Evolutionary conservation across 1,140 invertebrate species (phyloP).

Genomic region (Panulirus ornatus): DNA sequence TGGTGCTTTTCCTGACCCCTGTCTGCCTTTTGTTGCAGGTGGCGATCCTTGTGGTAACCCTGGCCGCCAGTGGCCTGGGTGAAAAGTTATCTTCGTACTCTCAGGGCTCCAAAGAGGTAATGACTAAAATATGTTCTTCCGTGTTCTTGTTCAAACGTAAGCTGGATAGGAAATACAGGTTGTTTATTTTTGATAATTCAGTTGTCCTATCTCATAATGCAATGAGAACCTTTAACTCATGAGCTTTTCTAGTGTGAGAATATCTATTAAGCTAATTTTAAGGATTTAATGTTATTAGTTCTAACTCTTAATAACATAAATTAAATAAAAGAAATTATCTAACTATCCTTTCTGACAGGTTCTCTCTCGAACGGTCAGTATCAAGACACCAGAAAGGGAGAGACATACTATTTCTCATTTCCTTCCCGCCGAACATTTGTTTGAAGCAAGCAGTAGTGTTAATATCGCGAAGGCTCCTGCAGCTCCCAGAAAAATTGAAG

Average conservation of each 20-base stretch:
- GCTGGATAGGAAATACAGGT: too few relatives aligned
- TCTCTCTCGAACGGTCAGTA: constrained; percentile 32
- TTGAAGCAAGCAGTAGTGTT: constrained; percentile 47
- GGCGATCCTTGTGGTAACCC: constrained; percentile 11
- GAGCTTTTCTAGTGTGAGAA: too few relatives aligned
- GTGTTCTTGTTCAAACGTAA: too few relatives aligned
- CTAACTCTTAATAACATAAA: too few relatives aligned
- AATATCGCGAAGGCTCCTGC: constrained; percentile 27
- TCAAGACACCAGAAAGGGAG: constrained; percentile 33
- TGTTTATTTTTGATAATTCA: too few relatives aligned
- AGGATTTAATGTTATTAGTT: too few relatives aligned
- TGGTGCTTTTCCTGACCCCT: not conserved
- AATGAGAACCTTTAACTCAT: too few relatives aligned
- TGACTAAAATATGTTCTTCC: too few relatives aligned
- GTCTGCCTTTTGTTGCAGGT: constrained; percentile 29
- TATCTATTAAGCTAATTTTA: too few relatives aligned
- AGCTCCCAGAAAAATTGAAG: too few relatives aligned
- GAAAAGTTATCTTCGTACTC: constrained; percentile 8
- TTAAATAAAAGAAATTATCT: too few relatives aligned
- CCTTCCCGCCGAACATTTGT: constrained; percentile 53
- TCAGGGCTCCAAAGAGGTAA: not conserved
- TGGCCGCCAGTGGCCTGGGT: constrained; percentile 23
- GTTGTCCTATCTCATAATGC: too few relatives aligned
- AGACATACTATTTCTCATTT: constrained; percentile 52
- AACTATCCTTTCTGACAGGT: constrained; percentile 21